Evolutionary conservation across 1,140 invertebrate genomes (phyloP), one percentile per base, ranked within the genome.

Genomic region (Trichonephila clavata): DNA sequence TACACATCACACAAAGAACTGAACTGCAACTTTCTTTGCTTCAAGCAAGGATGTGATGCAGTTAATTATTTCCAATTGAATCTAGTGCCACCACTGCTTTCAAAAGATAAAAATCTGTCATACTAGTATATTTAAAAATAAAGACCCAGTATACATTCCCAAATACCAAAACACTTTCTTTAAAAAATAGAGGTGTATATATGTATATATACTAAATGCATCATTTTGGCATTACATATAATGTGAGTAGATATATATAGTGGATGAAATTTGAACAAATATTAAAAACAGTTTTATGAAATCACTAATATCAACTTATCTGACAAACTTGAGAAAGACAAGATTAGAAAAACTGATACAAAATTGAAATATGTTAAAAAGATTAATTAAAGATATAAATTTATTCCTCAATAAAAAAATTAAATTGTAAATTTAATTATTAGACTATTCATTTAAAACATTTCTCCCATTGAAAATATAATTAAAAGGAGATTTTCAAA

Each of bases 141-240:
- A 91, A 65, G 59, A 59, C 81, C 24, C 61, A 57, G 81, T 86
- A 86, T 63, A 60, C 50, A 18, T 87, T 68, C 63, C 84, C 84
- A 24, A 77, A 43, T 77, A 77, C 57, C 63, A 86, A 93, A 93
- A 93, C 20, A 24, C 24, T 20, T 90, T 24, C n/a, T 71, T 93
- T 93, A 77, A 77, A 93, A 93, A 93, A 93, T 87, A 87, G 57
- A 92, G 20, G 80, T 92, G 63, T 93, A 93, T 91, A 50, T 10
- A 63, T 92, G 50, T 93, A 87, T 93, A 93, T 87, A 87, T 93
- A 93, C 92, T 93, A 93, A 93, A 93, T 93, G 92, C 92, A 93
- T 87, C 61, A 32, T 93, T 93, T 93, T 93, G 92, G 92, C 92
- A 77, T 87, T 77, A 87, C n/a, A 83, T 93, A 63, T 61, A 87